Conservation (phyloP, 2,113 vertebrate species). For the Perccottus glenii region DNA sequence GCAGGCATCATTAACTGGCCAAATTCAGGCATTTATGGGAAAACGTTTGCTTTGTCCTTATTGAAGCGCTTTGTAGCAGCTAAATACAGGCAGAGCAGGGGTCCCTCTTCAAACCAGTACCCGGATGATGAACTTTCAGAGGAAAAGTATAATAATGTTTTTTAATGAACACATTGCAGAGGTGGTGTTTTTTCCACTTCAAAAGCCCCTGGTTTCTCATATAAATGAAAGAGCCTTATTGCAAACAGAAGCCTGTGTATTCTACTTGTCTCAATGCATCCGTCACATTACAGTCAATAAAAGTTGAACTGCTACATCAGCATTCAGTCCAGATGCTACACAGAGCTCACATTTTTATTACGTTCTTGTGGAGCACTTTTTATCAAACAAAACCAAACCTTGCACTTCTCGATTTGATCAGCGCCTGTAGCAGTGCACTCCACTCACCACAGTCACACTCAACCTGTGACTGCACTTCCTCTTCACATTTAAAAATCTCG, state of each 20-base stretch:
- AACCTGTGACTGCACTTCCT: constrained; percentile 36
- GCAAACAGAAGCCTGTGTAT: constrained; percentile 64
- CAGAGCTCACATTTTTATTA: constrained; percentile 15
- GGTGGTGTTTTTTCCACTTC: constrained; percentile 65
- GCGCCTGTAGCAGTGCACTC: background rate
- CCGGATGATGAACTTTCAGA: constrained; percentile 67
- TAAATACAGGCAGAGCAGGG: constrained; percentile 61
- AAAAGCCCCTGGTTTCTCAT: constrained; percentile 61
- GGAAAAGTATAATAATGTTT: constrained; percentile 63
- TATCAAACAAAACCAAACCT: background rate
- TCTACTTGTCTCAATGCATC: constrained; percentile 51
- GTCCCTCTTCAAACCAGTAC: constrained; percentile 58
- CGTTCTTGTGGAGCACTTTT: background rate
- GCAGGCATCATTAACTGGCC: constrained; percentile 74
- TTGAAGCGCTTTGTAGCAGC: constrained; percentile 66
- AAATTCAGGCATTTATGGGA: constrained; percentile 74
- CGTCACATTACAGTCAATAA: constrained; percentile 52
- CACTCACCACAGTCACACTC: constrained; percentile 32
- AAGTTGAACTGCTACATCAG: constrained; percentile 36
- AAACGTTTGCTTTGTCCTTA: constrained; percentile 63
- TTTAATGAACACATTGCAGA: constrained; percentile 70
- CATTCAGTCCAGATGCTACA: constrained; percentile 53
- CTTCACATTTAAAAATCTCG: constrained; percentile 8
- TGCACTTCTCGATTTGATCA: constrained; percentile 9
- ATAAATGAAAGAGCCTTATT: constrained; percentile 68